phyloP scores from a whole-genome alignment of 2,113 vertebrate species.

The Etheostoma spectabile region DNA sequence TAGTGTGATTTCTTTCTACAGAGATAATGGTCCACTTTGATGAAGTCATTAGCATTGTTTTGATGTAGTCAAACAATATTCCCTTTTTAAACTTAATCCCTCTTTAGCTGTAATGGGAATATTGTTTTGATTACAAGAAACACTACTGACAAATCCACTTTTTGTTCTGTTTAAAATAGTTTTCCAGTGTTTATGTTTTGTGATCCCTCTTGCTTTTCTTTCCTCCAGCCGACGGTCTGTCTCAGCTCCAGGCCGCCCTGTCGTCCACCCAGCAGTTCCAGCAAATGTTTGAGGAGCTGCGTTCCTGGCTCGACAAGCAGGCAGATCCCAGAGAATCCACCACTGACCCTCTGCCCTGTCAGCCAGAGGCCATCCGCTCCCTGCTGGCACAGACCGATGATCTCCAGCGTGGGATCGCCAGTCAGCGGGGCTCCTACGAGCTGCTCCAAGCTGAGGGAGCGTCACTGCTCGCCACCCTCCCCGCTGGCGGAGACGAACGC shows the following conservation, averaged over 20 bases:
- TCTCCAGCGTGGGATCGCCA: conserved; percentile 91
- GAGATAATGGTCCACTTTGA: not conserved
- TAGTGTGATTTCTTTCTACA: not conserved
- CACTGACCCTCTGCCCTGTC: conserved; percentile 88
- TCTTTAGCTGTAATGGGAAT: not conserved
- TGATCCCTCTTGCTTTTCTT: not conserved
- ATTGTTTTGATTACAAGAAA: conserved; percentile 13
- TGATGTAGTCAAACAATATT: not conserved
- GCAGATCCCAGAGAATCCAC: conserved; percentile 77
- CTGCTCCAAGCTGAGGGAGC: conserved; percentile 93
- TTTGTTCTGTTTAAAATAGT: conserved; percentile 11
- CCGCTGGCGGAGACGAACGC: conserved; percentile 91
- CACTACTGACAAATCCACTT: not conserved
- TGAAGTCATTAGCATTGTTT: not conserved
- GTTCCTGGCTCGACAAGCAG: conserved; percentile 91
- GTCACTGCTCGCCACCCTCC: conserved; percentile 89
- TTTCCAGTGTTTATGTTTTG: conserved; percentile 22
- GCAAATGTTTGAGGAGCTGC: conserved; percentile 97
- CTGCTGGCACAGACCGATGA: conserved; percentile 92
- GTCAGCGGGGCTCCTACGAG: conserved; percentile 95
- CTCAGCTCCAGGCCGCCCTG: conserved; percentile 93
- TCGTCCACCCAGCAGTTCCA: conserved; percentile 99
- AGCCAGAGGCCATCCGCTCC: conserved; percentile 86
- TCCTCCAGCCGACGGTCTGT: conserved; percentile 91
- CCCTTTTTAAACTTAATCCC: not conserved